Evolutionary conservation across 2,113 vertebrate species (phyloP).

Genomic region (Tonatia bakeri): DNA sequence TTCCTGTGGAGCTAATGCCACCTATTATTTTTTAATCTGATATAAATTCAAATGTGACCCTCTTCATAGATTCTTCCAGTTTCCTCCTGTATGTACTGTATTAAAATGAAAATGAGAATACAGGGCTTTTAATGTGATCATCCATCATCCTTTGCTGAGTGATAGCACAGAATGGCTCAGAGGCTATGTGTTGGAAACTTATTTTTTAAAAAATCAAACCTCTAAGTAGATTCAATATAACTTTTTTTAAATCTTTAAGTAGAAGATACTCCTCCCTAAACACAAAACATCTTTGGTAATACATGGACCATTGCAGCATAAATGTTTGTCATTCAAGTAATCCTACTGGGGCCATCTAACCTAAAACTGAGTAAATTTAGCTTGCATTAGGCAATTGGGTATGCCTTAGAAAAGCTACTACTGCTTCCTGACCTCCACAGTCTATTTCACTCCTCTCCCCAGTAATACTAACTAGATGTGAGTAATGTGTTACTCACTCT

Average conservation of each 20-base stretch:
- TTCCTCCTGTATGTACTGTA: background rate
- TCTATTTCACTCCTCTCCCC: too few species aligned
- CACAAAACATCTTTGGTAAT: background rate
- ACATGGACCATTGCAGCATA: background rate
- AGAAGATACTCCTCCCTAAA: background rate
- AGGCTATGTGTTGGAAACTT: background rate
- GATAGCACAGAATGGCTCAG: background rate
- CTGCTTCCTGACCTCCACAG: background rate
- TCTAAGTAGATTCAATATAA: background rate
- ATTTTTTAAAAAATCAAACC: background rate
- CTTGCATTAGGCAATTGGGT: background rate
- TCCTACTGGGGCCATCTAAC: background rate
- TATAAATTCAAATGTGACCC: background rate
- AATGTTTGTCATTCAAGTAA: background rate
- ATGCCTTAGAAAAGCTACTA: background rate
- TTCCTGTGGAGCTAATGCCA: background rate
- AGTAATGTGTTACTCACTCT: background rate
- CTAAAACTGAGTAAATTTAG: background rate
- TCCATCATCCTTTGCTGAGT: background rate
- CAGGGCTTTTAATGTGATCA: background rate
- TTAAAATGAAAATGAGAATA: background rate
- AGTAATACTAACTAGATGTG: background rate
- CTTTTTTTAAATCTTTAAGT: background rate
- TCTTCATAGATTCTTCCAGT: background rate
- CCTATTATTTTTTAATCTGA: background rate